Evolutionary conservation across 92 coral and sea anemone species (phyloP), one percentile per base, ranked within the genome.

Genomic region (Palythoa grandiflora): DNA sequence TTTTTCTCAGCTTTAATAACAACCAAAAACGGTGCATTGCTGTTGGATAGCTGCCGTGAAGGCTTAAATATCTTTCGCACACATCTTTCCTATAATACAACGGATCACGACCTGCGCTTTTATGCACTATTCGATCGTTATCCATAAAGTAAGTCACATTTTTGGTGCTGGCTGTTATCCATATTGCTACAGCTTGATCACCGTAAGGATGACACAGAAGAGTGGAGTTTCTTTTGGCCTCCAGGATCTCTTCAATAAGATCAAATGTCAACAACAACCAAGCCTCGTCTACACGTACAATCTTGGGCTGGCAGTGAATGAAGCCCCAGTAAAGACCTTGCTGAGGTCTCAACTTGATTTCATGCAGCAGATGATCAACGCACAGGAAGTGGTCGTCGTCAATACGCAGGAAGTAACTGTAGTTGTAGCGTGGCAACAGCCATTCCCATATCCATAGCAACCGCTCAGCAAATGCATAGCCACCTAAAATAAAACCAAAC

Each of bases 381-480:
- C 99, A 97, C 5, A 97, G 94, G 57, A 95, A 97, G 86, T 97
- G 99, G 17, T 97, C 99, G 48, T 97, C 99, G 85, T 97, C 99
- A 51, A 97, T 97, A 65, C 99, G 92, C 40, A 97, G 80, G 90
- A 97, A 95, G 63, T 84, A 97, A 59, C 91, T 94, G 84, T 90
- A 95, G 72, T 88, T 87, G 71, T 81, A 72, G 36, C 90, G 77
- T 44, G 35, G 17, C n/a, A 80, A 65, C 39, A 90, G 68, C 99
- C 99, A 97, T 40, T 94, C 96, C 94, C 95, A 88, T 83, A 96
- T 89, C 78, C 95, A 93, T 38, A 97, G 93, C 35, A 97, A 93
- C 17, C 99, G 93, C 39, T 96, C 98, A 16, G 98, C 87, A 55
- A 97, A 97, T 9, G 98, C 98, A 13, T 94, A 73, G 39, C 90